Percentiles rank a stretch among this genome's conserved stretches.
Conservation (phyloP, 2,888 invertebrate genomes). For the Acanthacorydalis orientalis region DNA sequence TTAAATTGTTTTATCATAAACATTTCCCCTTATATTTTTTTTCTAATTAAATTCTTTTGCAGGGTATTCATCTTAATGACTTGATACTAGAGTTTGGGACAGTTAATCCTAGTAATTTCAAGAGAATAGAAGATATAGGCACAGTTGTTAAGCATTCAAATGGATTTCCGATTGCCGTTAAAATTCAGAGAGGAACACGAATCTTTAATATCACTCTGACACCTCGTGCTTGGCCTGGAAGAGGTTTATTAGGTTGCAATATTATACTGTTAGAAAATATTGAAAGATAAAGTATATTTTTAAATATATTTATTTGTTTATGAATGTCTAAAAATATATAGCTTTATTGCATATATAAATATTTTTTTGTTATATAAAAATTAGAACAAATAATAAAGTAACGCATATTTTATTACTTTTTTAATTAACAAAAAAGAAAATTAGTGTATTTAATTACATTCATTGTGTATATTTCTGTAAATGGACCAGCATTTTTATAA, state of each 20-base stretch:
- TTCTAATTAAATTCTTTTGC: constrained; percentile 12
- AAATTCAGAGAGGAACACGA: constrained; percentile 33
- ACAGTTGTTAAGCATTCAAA: constrained; percentile 45
- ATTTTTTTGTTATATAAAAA: no score
- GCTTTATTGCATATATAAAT: no score
- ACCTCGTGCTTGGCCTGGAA: constrained; percentile 62
- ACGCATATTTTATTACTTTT: no score
- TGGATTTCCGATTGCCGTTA: constrained; percentile 32
- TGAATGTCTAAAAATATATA: constrained; percentile 1
- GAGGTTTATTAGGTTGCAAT: constrained; percentile 61
- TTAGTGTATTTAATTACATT: no score
- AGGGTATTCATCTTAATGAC: constrained; percentile 58
- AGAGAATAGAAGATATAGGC: constrained; percentile 47
- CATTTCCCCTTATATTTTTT: neutral
- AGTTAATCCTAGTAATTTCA: constrained; percentile 51
- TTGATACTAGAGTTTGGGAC: constrained; percentile 63
- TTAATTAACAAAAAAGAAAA: no score
- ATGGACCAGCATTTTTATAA: no score
- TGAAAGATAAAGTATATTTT: constrained; percentile 19
- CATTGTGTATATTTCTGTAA: no score
- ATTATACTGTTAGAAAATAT: constrained; percentile 32
- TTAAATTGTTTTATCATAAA: neutral
- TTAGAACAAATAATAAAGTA: no score
- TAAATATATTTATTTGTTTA: constrained; percentile 6
- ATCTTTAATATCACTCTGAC: constrained; percentile 39